A percentile compares a stretch with the other conserved stretches of the same genome.
Conservation (phyloP, 2,113 vertebrate species). For the Podarcis muralis region DNA sequence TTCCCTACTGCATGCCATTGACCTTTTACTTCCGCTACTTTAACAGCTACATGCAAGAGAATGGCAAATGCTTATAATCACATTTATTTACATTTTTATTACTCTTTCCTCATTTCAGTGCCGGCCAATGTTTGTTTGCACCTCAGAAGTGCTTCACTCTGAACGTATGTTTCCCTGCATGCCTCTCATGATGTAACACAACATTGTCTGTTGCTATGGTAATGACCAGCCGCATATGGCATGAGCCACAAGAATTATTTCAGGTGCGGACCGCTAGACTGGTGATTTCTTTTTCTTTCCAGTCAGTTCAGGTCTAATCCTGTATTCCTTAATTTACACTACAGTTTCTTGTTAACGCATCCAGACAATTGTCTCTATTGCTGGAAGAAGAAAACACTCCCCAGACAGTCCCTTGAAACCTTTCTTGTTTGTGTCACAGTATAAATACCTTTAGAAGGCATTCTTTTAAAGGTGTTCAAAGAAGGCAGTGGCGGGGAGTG, state of each 20-base stretch:
- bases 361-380: constrained; percentile 34
- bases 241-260: constrained; percentile 51
- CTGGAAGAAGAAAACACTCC: constrained; percentile 24
- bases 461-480: background rate
- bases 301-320: constrained; percentile 52
- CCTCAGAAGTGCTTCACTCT: constrained; percentile 27
- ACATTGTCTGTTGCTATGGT: constrained; percentile 62
- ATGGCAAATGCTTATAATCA: background rate
- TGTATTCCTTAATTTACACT: constrained; percentile 53
- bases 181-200: constrained; percentile 64
- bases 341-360: constrained; percentile 51
- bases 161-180: constrained; percentile 26
- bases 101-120: constrained; percentile 30
- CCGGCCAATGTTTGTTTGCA: constrained; percentile 17
- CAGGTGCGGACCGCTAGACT: constrained; percentile 57
- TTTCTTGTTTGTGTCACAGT: rapidly evolving
- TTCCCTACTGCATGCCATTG: background rate
- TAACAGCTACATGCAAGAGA: background rate
- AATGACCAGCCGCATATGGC: constrained; percentile 48
- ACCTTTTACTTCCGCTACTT: background rate
- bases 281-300: constrained; percentile 37
- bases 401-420: background rate
- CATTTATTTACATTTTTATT: background rate
- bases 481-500: background rate
- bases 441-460: background rate